Evolutionary conservation across 1,140 invertebrate species (phyloP).

Genomic region (Drosophila repleta): DNA sequence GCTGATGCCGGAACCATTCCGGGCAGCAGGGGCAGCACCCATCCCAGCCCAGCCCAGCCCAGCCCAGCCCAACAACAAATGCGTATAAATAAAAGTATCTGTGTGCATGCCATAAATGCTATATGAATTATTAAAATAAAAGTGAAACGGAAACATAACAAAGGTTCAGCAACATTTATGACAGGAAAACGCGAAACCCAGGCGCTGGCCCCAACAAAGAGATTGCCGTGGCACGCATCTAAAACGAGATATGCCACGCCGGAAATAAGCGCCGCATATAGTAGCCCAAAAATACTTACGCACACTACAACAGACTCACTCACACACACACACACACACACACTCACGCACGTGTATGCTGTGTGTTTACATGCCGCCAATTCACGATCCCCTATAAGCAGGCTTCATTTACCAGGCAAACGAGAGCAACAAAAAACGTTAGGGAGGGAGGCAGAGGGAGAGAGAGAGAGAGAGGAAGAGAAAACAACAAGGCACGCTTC

Average conservation of each 20-base stretch:
- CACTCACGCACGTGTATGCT: not conserved
- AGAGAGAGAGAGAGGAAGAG: not conserved
- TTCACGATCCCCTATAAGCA: slow-evolving; percentile 77
- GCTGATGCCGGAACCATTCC: slow-evolving; percentile 29
- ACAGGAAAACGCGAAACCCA: slow-evolving; percentile 80
- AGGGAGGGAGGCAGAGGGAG: too few relatives aligned
- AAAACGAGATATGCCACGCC: slow-evolving; percentile 80
- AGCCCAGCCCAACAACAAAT: slow-evolving; percentile 50
- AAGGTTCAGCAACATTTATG: slow-evolving; percentile 80
- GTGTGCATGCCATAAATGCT: slow-evolving; percentile 76
- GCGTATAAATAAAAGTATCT: slow-evolving; percentile 65
- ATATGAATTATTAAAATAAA: slow-evolving; percentile 82
- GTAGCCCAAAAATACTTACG: slow-evolving; percentile 39
- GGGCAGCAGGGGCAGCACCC: slow-evolving; percentile 6
- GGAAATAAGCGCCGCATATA: slow-evolving; percentile 72
- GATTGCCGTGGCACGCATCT: slow-evolving; percentile 79
- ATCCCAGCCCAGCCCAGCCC: slow-evolving; percentile 28
- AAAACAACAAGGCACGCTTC: slow-evolving; percentile 6
- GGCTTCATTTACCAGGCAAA: slow-evolving; percentile 71
- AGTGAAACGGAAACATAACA: slow-evolving; percentile 81
- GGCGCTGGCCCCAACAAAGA: slow-evolving; percentile 51
- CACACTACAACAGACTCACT: slow-evolving; percentile 17
- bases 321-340: slow-evolving; percentile 13
- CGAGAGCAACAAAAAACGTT: slow-evolving; percentile 9
- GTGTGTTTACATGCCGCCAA: slow-evolving; percentile 71